Conservation (phyloP, 2,797 vertebrate genomes). For the Lerista edwardsae region DNA sequence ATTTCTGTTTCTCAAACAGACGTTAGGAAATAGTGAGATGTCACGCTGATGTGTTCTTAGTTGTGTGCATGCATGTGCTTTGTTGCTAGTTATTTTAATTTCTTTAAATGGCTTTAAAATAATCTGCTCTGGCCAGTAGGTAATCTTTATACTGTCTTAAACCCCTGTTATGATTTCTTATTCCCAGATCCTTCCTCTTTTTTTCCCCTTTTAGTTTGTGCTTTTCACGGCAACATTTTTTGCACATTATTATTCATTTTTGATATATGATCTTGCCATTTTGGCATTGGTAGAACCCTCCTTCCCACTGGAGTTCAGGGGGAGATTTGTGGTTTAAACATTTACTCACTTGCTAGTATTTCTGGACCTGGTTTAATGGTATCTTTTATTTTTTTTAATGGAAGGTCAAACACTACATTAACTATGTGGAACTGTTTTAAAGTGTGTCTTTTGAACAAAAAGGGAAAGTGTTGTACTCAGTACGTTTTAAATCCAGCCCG, state of each 20-base stretch:
- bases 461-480: conserved; percentile 61
- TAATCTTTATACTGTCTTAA: conserved; percentile 1
- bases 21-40: neutral
- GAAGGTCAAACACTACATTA: conserved; percentile 72
- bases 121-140: neutral
- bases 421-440: conserved; percentile 64
- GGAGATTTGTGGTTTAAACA: conserved; percentile 69
- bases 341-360: conserved; percentile 67
- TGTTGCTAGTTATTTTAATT: neutral
- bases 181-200: neutral
- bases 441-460: conserved; percentile 67
- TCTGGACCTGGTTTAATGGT: conserved; percentile 67
- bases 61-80: neutral
- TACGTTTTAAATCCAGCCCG: conserved; percentile 73
- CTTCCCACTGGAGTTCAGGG: conserved; percentile 62
- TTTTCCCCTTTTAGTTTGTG: conserved; percentile 43
- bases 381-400: conserved; percentile 68
- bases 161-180: conserved; percentile 31
- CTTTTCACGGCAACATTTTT: conserved; percentile 64
- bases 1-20: neutral
- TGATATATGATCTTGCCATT: conserved; percentile 71
- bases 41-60: neutral
- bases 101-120: neutral
- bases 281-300: conserved; percentile 58
- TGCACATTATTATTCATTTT: conserved; percentile 67